These are phyloP conservation scores for Cyanistes caeruleus DNA, from an alignment of 2,113 vertebrate genomes.

Conservation along the genomic window DNA sequence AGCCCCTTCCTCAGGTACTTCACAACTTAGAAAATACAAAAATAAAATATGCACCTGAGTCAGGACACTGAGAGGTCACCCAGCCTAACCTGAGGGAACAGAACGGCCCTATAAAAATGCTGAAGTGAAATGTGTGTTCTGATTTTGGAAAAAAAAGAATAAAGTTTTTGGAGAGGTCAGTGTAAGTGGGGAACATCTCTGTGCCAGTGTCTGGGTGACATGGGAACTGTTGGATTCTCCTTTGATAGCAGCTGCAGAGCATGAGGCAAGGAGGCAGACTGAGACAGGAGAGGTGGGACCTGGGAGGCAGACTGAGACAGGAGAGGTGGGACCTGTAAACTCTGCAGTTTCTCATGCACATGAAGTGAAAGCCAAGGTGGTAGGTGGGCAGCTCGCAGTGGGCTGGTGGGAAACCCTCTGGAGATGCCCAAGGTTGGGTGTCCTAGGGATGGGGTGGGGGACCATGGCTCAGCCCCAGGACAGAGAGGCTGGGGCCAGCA, in stretches of 20 bases:
- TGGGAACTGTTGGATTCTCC: background rate
- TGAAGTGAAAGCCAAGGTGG: background rate
- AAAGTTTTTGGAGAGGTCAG: background rate
- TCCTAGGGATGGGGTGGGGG: background rate
- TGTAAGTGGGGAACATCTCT: background rate
- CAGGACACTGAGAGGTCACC: background rate
- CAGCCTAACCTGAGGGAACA: background rate
- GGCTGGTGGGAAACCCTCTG: background rate
- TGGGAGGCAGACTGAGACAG: background rate
- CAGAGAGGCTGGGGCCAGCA: rapidly evolving
- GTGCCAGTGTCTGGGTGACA: background rate
- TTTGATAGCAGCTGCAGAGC: background rate
- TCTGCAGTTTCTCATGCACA: background rate
- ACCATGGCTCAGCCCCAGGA: background rate
- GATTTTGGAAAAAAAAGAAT: background rate
- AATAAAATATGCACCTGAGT: background rate
- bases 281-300: background rate
- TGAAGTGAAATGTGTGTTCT: background rate
- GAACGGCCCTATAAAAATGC: background rate
- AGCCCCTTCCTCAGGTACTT: background rate
- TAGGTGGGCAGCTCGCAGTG: background rate
- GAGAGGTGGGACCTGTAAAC: background rate
- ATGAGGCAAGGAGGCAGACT: background rate
- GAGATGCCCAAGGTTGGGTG: background rate
- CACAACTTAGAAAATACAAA: background rate